A percentile compares a stretch with the other conserved stretches of the same genome.
Evolutionary conservation across 2,797 vertebrate species (phyloP).

Genomic region (Chrysocyon brachyurus): DNA sequence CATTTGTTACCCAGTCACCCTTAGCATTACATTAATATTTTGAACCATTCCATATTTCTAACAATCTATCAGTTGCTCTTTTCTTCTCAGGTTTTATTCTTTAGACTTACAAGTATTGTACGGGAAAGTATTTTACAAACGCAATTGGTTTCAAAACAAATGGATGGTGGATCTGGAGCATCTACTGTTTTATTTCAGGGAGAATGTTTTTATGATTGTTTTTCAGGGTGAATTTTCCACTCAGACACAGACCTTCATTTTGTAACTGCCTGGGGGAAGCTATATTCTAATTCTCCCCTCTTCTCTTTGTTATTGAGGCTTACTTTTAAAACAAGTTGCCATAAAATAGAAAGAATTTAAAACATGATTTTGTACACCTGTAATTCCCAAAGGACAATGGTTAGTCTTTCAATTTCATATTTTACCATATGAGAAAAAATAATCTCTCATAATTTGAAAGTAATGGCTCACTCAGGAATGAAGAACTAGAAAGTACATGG

Average conservation of each 20-base stretch:
- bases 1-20: constrained; percentile 92
- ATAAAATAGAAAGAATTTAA: background rate
- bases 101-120: constrained; percentile 77
- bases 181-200: background rate
- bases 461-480: background rate
- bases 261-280: constrained; percentile 60
- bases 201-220: background rate
- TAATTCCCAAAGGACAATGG: background rate
- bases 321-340: constrained; percentile 55
- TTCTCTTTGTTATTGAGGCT: constrained; percentile 40
- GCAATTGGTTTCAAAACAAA: constrained; percentile 67
- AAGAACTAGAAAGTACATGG: background rate
- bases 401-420: background rate
- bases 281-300: background rate
- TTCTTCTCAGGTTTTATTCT: constrained; percentile 82
- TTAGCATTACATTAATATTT: constrained; percentile 92
- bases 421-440: background rate
- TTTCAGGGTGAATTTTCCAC: background rate
- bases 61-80: constrained; percentile 87
- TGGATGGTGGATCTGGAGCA: constrained; percentile 33
- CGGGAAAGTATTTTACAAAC: constrained; percentile 65
- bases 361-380: background rate
- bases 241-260: constrained; percentile 64
- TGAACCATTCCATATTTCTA: constrained; percentile 90
- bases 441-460: constrained; percentile 11